A percentile compares a stretch with the other conserved stretches of the same genome.
Conservation (phyloP, 64 coral and sea anemone species). For the Montipora cactus region DNA sequence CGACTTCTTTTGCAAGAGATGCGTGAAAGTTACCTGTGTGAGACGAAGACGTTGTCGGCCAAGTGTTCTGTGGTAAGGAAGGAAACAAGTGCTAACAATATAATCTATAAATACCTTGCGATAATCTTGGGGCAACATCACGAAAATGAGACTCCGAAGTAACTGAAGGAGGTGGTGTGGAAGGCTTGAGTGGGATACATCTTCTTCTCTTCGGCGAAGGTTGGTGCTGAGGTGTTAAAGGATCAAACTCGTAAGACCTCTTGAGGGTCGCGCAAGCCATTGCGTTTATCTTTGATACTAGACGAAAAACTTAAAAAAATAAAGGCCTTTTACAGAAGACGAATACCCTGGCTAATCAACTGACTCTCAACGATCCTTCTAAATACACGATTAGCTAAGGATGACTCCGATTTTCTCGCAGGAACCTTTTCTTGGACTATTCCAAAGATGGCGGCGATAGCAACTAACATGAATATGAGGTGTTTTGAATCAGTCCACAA, state of each 20-base stretch:
- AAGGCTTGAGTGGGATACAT: slow-evolving; percentile 77
- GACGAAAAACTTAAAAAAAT: slow-evolving; percentile 20
- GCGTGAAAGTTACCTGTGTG: slow-evolving; percentile 18
- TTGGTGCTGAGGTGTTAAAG: slow-evolving; percentile 95
- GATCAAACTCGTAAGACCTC: slow-evolving; percentile 96
- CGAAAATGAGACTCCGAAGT: slow-evolving; percentile 83
- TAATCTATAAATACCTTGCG: slow-evolving; percentile 72
- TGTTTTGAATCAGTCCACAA: slow-evolving; percentile 35
- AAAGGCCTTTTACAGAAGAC: background rate
- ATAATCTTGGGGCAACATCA: slow-evolving; percentile 91
- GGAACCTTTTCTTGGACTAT: background rate
- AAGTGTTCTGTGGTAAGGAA: background rate
- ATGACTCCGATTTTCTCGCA: slow-evolving; percentile 8
- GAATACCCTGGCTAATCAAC: background rate
- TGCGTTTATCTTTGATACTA: slow-evolving; percentile 6
- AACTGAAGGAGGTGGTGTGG: slow-evolving; percentile 59
- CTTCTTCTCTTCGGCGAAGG: slow-evolving; percentile 97
- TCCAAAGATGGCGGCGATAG: slow-evolving; percentile 30
- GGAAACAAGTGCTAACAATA: background rate
- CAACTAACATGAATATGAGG: slow-evolving; percentile 1
- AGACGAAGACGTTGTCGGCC: background rate
- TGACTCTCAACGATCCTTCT: background rate
- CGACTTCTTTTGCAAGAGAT: background rate
- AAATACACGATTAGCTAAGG: slow-evolving; percentile 2
- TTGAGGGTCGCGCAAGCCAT: slow-evolving; percentile 99